A percentile compares a stretch with the other conserved stretches of the same genome.
Conservation (phyloP, 2,888 invertebrate genomes). For the Prenolepis imparis region DNA sequence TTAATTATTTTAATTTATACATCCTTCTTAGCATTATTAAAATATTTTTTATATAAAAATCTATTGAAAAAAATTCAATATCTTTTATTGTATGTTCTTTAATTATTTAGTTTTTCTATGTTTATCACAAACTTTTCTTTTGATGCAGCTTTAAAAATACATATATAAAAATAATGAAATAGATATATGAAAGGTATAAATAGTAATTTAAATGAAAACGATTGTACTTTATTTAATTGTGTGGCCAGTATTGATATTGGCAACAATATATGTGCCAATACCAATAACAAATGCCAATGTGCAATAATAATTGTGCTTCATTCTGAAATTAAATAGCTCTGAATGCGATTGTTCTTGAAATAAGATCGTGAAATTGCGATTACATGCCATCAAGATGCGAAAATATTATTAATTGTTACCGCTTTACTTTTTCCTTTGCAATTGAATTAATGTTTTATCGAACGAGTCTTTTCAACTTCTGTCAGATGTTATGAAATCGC, state of each 20-base stretch:
- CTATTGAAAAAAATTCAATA: not conserved
- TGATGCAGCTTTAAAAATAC: not conserved
- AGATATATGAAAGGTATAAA: not conserved
- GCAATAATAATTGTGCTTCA: constrained; percentile 3
- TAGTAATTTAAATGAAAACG: not conserved
- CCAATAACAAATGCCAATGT: not conserved
- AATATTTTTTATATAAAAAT: not conserved
- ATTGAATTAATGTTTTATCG: constrained; percentile 46
- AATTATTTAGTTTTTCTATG: not conserved
- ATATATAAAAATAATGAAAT: not conserved
- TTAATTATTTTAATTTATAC: too few species aligned
- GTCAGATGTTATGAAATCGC: constrained; percentile 38
- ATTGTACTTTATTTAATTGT: not conserved
- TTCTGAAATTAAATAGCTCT: constrained; percentile 24
- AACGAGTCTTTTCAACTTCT: constrained; percentile 18
- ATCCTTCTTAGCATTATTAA: not conserved
- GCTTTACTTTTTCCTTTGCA: constrained; percentile 34
- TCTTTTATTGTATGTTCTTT: not conserved
- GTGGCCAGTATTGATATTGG: not conserved
- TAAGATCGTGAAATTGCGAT: constrained; percentile 37
- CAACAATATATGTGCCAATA: not conserved
- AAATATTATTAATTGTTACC: constrained; percentile 55
- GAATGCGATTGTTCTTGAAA: constrained; percentile 44
- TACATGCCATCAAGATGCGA: constrained; percentile 38
- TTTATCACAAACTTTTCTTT: not conserved